Evolutionary conservation across 2,797 vertebrate species (phyloP), one percentile per base, ranked within the genome.

Genomic region (Brachyrhaphis roseni): DNA sequence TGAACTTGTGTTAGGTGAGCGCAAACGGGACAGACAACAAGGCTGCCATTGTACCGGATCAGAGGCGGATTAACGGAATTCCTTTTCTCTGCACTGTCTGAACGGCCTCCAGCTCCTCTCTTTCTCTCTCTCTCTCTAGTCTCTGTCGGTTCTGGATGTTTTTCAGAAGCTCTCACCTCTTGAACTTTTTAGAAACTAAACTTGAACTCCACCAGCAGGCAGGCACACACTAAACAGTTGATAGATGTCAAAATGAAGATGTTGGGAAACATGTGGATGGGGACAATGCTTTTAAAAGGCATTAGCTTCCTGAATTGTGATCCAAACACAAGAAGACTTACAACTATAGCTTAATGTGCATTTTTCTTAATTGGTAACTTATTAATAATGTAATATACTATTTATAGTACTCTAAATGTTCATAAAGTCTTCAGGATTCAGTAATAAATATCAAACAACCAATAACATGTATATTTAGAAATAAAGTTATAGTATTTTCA

Each of bases 11-110:
- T 82, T 90, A 88, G 88, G 90, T 90, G 92, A 93, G 89, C 82
- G 90, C 91, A 88, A 94, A 94, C 92, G 91, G 94, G 94, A 94
- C 91, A 92, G 93, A 96, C 94, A 96, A 96, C 95, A 96, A 96
- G 95, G 95, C 93, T 93, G 93, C 95, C 94, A 96, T 96, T 96
- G 95, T 96, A 93, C 91, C 88, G 94, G 95, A 95, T 96, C 96
- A 95, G 91, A 92, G 89, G 90, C 91, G 95, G 95, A 96, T 96
- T 96, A 96, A 93, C 95, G 90, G 93, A 95, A 96, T 95, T 95
- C 94, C 94, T 95, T 93, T 93, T 94, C 92, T 94, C 87, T 88
- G 90, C 89, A 70, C 91, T 87, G 91, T 94, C 93, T 95, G 91
- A 94, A 95, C 91, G 92, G 93, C 91, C 90, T 93, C 88, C 91